Conservation (phyloP, 1,140 invertebrate genomes). For the Brachionus rubens region DNA sequence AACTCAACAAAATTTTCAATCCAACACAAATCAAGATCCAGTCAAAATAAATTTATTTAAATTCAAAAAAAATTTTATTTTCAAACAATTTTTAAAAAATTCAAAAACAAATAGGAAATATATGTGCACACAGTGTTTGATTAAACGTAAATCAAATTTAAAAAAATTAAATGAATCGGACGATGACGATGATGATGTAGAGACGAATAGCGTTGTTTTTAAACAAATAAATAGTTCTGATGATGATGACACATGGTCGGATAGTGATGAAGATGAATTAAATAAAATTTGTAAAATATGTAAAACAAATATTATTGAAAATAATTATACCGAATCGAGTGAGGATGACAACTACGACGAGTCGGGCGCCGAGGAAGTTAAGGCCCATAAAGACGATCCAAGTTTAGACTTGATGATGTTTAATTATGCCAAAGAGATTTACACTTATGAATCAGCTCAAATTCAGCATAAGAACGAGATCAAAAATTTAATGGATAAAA, state of each 20-base stretch:
- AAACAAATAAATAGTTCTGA: no score
- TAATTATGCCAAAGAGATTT: conserved; percentile 35
- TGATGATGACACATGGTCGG: background rate
- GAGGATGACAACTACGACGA: background rate
- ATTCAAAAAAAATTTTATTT: background rate
- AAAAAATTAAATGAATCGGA: background rate
- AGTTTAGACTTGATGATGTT: conserved; percentile 15
- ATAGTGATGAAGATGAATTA: background rate
- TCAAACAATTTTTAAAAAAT: background rate
- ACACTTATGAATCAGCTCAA: conserved; percentile 9
- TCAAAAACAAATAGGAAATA: background rate
- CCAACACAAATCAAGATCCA: background rate
- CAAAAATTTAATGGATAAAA: conserved; percentile 44
- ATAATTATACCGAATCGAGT: background rate
- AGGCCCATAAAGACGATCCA: background rate
- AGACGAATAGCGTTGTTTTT: no score
- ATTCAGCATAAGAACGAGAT: background rate
- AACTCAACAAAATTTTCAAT: background rate
- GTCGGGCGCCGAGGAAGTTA: no score
- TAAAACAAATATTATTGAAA: background rate
- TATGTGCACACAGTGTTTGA: background rate
- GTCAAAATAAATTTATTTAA: conserved; percentile 9
- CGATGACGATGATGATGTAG: conserved; percentile 5
- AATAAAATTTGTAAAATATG: background rate
- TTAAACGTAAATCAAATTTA: background rate